These are phyloP conservation scores for Andrena bucephala DNA, from an alignment of 2,888 invertebrate species.

Conservation along the genomic window DNA sequence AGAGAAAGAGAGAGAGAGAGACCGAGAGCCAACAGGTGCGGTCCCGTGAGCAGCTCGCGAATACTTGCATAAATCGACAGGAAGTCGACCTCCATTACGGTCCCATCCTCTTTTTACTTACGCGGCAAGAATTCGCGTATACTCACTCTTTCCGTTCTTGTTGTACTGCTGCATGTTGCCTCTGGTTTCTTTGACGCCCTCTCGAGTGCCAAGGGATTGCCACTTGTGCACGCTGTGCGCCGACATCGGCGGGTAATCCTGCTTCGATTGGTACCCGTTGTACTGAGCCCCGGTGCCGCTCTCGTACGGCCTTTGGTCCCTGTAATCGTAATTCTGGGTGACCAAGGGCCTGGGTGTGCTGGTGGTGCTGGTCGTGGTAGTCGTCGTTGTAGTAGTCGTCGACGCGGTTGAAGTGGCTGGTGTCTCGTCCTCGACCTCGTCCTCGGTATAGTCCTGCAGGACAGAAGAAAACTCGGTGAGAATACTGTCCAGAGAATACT, in stretches of 20 bases:
- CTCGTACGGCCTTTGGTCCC: conserved; percentile 72
- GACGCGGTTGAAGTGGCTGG: conserved; percentile 66
- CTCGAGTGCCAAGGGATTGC: conserved; percentile 78
- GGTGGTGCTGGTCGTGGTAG: conserved; percentile 81
- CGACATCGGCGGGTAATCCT: conserved; percentile 80
- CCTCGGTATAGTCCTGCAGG: conserved; percentile 78
- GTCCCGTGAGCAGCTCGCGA: conserved; percentile 4
- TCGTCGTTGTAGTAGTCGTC: conserved; percentile 74
- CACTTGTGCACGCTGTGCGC: conserved; percentile 79
- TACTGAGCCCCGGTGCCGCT: conserved; percentile 71
- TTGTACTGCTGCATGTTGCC: conserved; percentile 74
- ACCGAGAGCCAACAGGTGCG: conserved; percentile 2
- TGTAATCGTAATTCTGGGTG: conserved; percentile 72
- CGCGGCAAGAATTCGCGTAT: conserved; percentile 6
- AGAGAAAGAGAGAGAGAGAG: background rate
- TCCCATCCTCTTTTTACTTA: background rate
- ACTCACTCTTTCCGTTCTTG: conserved; percentile 79
- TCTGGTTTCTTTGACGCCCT: conserved; percentile 79
- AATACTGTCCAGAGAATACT: background rate
- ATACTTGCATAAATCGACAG: conserved; percentile 66
- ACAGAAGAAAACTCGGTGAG: conserved; percentile 37
- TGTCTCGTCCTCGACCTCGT: conserved; percentile 77
- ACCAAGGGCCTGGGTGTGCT: conserved; percentile 82
- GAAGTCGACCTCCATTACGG: conserved; percentile 27
- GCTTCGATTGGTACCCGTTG: conserved; percentile 76